Evolutionary conservation across 2,888 invertebrate species (phyloP).

Genomic region (Allygus modestus): DNA sequence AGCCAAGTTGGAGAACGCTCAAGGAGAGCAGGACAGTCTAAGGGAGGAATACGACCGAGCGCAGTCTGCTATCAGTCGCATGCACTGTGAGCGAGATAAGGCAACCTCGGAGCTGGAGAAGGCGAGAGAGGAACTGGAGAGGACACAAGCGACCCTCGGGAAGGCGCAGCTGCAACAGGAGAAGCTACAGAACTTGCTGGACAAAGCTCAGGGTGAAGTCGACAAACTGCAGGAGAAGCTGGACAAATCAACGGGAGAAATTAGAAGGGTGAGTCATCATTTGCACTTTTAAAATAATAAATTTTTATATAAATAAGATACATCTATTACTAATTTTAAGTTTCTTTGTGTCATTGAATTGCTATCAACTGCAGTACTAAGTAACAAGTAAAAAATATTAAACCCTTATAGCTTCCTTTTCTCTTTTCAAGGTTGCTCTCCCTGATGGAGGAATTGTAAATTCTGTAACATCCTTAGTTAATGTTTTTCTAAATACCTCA

Average conservation of each 20-base stretch:
- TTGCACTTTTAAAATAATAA: no score
- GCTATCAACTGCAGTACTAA: no score
- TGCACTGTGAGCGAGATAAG: constrained; percentile 93
- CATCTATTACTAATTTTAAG: no score
- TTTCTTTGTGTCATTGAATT: no score
- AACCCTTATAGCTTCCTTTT: no score
- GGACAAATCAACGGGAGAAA: constrained; percentile 89
- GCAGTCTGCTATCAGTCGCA: constrained; percentile 88
- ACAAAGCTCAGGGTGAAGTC: constrained; percentile 93
- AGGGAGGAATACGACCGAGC: constrained; percentile 94
- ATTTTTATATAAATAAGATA: constrained; percentile 36
- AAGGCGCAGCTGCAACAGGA: constrained; percentile 95
- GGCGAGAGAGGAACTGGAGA: constrained; percentile 91
- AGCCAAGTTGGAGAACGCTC: constrained; percentile 95
- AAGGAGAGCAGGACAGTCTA: constrained; percentile 94
- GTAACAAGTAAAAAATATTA: no score
- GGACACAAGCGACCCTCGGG: constrained; percentile 92
- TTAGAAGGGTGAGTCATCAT: constrained; percentile 83
- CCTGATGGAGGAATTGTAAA: no score
- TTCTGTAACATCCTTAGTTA: no score
- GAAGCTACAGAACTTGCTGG: constrained; percentile 91
- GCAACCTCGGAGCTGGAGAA: constrained; percentile 91
- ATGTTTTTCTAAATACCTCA: no score
- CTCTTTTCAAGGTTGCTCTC: no score
- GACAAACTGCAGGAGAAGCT: constrained; percentile 93